A percentile compares a stretch with the other conserved stretches of the same genome.
Conservation (phyloP, 2,113 vertebrate species). For the Antidorcas marsupialis region DNA sequence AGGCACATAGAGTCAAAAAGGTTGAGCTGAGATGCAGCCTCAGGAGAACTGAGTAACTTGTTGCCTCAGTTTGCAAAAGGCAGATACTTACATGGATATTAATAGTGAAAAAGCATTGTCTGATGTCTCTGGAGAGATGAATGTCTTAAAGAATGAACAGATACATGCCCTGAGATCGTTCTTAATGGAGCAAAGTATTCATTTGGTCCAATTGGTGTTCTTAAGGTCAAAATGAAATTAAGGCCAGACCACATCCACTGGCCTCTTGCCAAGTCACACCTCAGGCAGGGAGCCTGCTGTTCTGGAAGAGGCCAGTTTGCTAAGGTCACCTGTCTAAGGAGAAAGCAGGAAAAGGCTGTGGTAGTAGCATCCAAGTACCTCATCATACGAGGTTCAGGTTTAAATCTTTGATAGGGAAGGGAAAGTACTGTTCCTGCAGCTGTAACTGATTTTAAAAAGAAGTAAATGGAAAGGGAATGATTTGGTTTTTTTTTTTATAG, state of each 20-base stretch:
- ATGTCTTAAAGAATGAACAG: not conserved
- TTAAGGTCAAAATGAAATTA: constrained; percentile 58
- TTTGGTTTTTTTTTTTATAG: not conserved
- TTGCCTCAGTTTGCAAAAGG: constrained; percentile 7
- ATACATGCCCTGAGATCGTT: constrained; percentile 15
- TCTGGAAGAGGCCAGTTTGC: not conserved
- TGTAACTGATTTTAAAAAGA: constrained; percentile 3
- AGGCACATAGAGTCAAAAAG: not conserved
- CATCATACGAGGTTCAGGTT: not conserved
- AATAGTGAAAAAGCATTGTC: constrained; percentile 11
- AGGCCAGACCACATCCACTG: constrained; percentile 2
- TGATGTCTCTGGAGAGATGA: constrained; percentile 18
- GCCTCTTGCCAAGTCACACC: constrained; percentile 30
- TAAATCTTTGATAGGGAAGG: not conserved
- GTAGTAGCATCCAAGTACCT: not conserved
- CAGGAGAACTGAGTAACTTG: not conserved
- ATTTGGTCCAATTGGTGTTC: constrained; percentile 20
- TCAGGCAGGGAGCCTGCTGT: not conserved
- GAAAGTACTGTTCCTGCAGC: not conserved
- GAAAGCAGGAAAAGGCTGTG: not conserved
- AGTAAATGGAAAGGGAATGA: not conserved
- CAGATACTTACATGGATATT: not conserved
- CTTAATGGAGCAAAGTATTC: constrained; percentile 48
- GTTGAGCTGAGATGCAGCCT: not conserved
- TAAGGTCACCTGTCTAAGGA: not conserved